phyloP scores from a whole-genome alignment of 2,888 invertebrate species.

The Lepidonotus clava region DNA sequence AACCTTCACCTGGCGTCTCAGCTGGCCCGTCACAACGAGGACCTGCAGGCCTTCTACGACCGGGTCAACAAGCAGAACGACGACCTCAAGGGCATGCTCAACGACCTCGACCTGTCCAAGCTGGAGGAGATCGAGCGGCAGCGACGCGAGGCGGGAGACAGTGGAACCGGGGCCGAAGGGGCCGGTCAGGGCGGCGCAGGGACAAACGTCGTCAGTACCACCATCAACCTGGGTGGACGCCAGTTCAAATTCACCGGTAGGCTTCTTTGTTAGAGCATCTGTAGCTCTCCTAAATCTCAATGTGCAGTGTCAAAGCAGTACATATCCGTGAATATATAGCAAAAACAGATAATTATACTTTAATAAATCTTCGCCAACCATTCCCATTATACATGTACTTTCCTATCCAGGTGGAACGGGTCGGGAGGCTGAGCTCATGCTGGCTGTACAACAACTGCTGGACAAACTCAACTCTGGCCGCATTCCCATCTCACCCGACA shows the following conservation, averaged over 20 bases:
- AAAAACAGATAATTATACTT: neutral
- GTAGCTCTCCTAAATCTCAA: too few relatives aligned
- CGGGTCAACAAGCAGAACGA: conserved; percentile 75
- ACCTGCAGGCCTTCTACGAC: conserved; percentile 75
- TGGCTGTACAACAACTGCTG: conserved; percentile 72
- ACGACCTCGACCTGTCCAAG: conserved; percentile 73
- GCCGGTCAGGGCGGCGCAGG: neutral
- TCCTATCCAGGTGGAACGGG: conserved; percentile 64
- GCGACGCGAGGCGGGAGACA: conserved; percentile 61
- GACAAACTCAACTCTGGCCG: conserved; percentile 76
- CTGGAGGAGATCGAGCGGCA: conserved; percentile 71
- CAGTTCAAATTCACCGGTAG: conserved; percentile 57
- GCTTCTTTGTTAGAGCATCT: neutral
- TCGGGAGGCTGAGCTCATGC: conserved; percentile 76
- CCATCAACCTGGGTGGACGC: conserved; percentile 43
- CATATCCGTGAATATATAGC: neutral
- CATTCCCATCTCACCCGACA: conserved; percentile 73
- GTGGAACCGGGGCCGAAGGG: neutral
- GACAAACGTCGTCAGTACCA: conserved; percentile 16
- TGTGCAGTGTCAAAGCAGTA: neutral
- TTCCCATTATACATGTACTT: too few relatives aligned
- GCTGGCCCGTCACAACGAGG: conserved; percentile 76
- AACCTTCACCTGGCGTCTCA: conserved; percentile 79
- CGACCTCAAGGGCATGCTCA: conserved; percentile 71
- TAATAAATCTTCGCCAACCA: too few relatives aligned